Percentiles rank a stretch among this genome's conserved stretches.
These are phyloP conservation scores for Plectrocnemia conspersa DNA, from an alignment of 1,140 invertebrate genomes.

Conservation along the genomic window DNA sequence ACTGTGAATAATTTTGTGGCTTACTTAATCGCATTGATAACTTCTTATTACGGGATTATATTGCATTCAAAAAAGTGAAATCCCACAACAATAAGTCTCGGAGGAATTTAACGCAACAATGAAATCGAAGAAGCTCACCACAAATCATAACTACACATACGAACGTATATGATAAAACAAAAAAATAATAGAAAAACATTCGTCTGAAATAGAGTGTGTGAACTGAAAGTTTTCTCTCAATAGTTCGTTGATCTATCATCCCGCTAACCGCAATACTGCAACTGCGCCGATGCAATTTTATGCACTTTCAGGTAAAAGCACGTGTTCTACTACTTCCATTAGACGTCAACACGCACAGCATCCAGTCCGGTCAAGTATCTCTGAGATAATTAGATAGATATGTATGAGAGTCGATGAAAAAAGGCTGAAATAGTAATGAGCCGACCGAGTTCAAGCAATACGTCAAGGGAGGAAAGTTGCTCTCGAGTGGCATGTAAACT, in stretches of 20 bases:
- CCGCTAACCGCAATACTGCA: conserved; percentile 28
- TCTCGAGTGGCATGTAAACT: no score
- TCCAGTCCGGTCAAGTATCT: no score
- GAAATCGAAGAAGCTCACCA: not conserved
- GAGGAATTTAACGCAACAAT: not conserved
- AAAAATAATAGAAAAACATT: not conserved
- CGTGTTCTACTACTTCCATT: conserved; percentile 20
- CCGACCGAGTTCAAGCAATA: no score
- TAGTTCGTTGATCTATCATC: conserved; percentile 25
- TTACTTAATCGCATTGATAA: no score
- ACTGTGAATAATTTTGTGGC: no score
- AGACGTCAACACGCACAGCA: no score
- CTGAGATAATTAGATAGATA: no score
- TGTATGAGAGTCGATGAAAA: no score
- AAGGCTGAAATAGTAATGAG: no score
- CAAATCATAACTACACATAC: not conserved
- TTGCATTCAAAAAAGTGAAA: not conserved
- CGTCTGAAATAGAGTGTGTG: not conserved
- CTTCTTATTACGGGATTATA: not conserved
- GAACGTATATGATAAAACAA: not conserved
- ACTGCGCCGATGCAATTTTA: conserved; percentile 23
- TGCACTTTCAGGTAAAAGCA: conserved; percentile 29
- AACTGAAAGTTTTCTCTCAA: conserved; percentile 22
- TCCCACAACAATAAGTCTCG: not conserved
- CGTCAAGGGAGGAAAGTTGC: no score